A percentile compares a stretch with the other conserved stretches of the same genome.
phyloP scores from a whole-genome alignment of 1,140 invertebrate genomes.

The Drosophila dunni region DNA sequence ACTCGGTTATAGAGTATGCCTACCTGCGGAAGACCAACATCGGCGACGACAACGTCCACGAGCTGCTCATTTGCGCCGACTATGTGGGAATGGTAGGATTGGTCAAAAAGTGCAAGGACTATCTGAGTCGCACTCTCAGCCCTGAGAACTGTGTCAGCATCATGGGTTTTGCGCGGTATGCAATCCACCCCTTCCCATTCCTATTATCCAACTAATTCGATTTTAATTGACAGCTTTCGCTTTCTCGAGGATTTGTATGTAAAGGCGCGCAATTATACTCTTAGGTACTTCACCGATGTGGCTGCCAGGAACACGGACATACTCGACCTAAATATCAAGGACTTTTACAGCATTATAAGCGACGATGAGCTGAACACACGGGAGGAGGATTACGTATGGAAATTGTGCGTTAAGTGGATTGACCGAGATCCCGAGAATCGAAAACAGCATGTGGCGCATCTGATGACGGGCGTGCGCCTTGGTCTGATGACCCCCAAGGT shows the following conservation, averaged over 20 bases:
- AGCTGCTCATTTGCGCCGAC: slow-evolving; percentile 90
- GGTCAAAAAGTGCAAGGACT: slow-evolving; percentile 91
- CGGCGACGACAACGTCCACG: slow-evolving; percentile 90
- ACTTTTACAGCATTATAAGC: slow-evolving; percentile 89
- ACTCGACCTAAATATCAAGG: slow-evolving; percentile 88
- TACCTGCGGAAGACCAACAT: slow-evolving; percentile 91
- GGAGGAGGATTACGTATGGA: slow-evolving; percentile 87
- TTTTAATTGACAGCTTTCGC: slow-evolving; percentile 72
- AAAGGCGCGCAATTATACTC: slow-evolving; percentile 89
- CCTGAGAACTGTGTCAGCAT: slow-evolving; percentile 93
- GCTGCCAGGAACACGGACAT: slow-evolving; percentile 89
- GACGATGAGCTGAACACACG: slow-evolving; percentile 91
- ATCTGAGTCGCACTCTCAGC: slow-evolving; percentile 87
- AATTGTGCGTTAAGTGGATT: slow-evolving; percentile 86
- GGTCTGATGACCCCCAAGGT: slow-evolving; percentile 93
- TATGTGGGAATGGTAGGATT: slow-evolving; percentile 93
- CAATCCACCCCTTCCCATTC: background rate
- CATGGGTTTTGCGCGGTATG: slow-evolving; percentile 90
- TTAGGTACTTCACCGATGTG: slow-evolving; percentile 90
- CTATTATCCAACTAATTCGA: slow-evolving; percentile 19
- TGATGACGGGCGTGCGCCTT: slow-evolving; percentile 92
- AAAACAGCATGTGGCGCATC: slow-evolving; percentile 88
- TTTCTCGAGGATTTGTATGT: slow-evolving; percentile 88
- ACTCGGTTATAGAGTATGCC: slow-evolving; percentile 91
- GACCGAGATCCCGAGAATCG: slow-evolving; percentile 87